Conservation (phyloP, 35 echinoderm and acorn worm genomes). For the Amphiura filiformis region DNA sequence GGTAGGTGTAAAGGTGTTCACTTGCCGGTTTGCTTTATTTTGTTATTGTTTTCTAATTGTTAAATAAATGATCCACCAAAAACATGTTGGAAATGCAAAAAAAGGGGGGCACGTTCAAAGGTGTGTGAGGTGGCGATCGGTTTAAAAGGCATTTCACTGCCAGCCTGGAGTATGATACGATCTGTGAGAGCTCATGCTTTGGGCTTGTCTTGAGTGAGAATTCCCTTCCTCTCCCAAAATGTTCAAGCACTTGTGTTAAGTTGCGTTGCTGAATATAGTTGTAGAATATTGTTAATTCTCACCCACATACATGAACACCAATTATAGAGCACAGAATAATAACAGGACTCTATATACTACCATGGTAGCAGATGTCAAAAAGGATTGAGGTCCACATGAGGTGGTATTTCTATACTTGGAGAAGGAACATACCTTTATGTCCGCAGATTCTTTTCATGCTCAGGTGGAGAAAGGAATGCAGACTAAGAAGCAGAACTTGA, state of each 20-base stretch:
- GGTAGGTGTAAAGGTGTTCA: background rate
- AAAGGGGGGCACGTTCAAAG: too few species aligned
- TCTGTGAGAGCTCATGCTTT: too few species aligned
- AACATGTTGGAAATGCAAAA: too few species aligned
- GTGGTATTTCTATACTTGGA: background rate
- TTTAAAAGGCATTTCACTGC: background rate
- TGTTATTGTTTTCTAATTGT: too few species aligned
- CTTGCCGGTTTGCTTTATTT: too few species aligned
- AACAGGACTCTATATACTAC: conserved; percentile 20
- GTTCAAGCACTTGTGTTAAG: background rate
- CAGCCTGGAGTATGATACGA: too few species aligned
- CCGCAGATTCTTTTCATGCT: conserved; percentile 8
- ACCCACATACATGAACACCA: conserved; percentile 27
- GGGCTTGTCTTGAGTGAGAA: too few species aligned
- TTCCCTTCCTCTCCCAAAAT: too few species aligned
- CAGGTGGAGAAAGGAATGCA: conserved; percentile 14
- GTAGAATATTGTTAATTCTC: too few species aligned
- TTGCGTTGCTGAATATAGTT: background rate
- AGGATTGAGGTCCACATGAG: background rate
- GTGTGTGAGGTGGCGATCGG: background rate
- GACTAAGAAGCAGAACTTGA: background rate
- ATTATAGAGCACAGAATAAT: conserved; percentile 13
- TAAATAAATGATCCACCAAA: too few species aligned
- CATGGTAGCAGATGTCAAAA: background rate
- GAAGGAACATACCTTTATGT: conserved; percentile 20